Base-by-base conservation (phyloP, 2,888 invertebrate genomes). In the Callyntrura guangdongensis region DNA sequence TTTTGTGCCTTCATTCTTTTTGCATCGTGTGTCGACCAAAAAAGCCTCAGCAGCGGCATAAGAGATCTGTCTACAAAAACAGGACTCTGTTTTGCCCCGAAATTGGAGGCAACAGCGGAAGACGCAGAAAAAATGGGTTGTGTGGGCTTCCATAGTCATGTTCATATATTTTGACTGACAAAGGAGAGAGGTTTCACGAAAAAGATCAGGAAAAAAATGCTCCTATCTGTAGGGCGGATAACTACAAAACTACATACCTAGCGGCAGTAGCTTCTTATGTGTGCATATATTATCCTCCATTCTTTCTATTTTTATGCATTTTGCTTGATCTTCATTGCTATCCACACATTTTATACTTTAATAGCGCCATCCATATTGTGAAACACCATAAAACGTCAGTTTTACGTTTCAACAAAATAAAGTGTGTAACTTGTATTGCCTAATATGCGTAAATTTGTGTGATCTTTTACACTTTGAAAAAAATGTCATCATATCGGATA, bases 91-190 rank as follows among this genome's bases (percentile, higher is more conserved):
- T 20, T 74, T 74, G 45, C 45, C 69, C 69, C 45, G 74, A 74
- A 86, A 49, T 56, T 86, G 77, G 74, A 45, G 14, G 45, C 49
- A 86, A 74, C 47, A 27, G 45, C n/a, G 61, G 67, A 56, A 85
- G 27, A 87, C 36, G 2, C 6, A 27, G 79, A 56, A 81, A 77
- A 77, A 87, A 72, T 69, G 82, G 36, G 64, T 17, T 82, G 72
- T 74, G 74, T 74, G 83, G 69, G 22, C 49, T 74, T 49, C 20
- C 83, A 83, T 59, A 83, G 83, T 83, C 83, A 74, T 83, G 81
- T 72, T 89, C 72, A 89, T 83, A 89, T 81, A 83, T 83, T 74
- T 89, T 83, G 81, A 87, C 14, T 81, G 81, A 81, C 81, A 82
- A 53, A n/a, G 74, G 22, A 74, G 59, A 59, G 20, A 27, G 59